phyloP scores from a whole-genome alignment of 2,888 invertebrate genomes.

The Drosophila neonasuta region DNA sequence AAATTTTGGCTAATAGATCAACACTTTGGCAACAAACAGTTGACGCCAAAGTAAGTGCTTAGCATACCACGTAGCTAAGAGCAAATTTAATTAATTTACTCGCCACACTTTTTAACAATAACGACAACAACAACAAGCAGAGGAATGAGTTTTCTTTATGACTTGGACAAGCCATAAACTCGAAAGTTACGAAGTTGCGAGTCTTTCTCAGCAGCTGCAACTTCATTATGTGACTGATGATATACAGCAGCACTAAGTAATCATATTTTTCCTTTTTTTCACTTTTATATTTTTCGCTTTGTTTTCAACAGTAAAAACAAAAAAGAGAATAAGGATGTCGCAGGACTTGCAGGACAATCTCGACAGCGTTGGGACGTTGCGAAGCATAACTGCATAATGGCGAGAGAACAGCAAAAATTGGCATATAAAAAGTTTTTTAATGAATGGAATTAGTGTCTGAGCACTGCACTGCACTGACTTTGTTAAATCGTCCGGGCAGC shows the following conservation, averaged over 20 bases:
- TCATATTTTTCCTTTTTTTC: slow-evolving; percentile 52
- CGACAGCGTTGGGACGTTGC: slow-evolving; percentile 15
- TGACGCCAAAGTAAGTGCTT: slow-evolving; percentile 34
- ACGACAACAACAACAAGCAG: slow-evolving; percentile 1
- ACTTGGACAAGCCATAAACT: slow-evolving; percentile 68
- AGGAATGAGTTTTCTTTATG: slow-evolving; percentile 29
- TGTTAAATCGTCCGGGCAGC: slow-evolving; percentile 67
- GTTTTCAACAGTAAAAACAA: slow-evolving; percentile 26
- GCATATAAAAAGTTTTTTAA: slow-evolving; percentile 77
- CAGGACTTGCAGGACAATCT: slow-evolving; percentile 14
- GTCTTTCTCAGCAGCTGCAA: slow-evolving; percentile 71
- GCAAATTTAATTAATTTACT: slow-evolving; percentile 72
- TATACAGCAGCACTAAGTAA: slow-evolving; percentile 65
- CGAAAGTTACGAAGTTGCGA: slow-evolving; percentile 56
- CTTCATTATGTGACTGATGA: slow-evolving; percentile 77
- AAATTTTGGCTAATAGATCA: slow-evolving; percentile 38
- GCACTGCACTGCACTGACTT: slow-evolving; percentile 68
- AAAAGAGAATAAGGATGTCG: slow-evolving; percentile 25
- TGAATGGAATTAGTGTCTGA: slow-evolving; percentile 76
- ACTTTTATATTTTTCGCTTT: slow-evolving; percentile 26
- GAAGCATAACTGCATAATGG: slow-evolving; percentile 57
- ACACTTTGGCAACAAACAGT: slow-evolving; percentile 18
- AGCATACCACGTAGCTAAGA: slow-evolving; percentile 57
- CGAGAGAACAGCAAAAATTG: slow-evolving; percentile 63
- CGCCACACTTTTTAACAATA: slow-evolving; percentile 19